Evolutionary conservation across 2,113 vertebrate species (phyloP).

Genomic region (Cyphomyrus plagiostoma): DNA sequence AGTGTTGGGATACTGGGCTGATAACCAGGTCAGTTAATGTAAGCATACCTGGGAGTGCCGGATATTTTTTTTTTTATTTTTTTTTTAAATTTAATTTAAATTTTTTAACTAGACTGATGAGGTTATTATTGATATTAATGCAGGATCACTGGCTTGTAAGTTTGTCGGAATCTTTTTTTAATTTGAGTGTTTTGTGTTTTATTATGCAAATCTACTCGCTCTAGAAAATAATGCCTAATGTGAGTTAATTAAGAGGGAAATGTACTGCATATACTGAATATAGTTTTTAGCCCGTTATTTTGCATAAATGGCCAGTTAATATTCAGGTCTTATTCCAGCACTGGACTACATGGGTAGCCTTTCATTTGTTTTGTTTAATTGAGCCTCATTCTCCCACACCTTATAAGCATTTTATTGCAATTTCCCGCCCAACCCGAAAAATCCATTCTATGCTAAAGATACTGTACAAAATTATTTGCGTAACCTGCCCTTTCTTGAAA

Average conservation of each 20-base stretch:
- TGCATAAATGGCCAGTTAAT: background rate
- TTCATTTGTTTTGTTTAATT: background rate
- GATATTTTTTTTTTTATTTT: too few species aligned
- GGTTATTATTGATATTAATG: background rate
- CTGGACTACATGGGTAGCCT: background rate
- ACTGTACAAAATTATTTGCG: background rate
- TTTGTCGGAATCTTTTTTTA: background rate
- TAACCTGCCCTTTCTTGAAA: background rate
- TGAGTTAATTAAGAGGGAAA: background rate
- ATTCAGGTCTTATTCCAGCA: background rate
- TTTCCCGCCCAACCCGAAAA: background rate
- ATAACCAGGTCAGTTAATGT: background rate
- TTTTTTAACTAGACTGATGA: background rate
- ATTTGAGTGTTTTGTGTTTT: background rate
- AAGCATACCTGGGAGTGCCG: background rate
- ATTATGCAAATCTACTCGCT: background rate
- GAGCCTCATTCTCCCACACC: background rate
- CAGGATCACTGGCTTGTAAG: background rate
- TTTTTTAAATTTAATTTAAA: too few species aligned
- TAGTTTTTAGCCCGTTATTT: background rate
- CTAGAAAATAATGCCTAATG: background rate
- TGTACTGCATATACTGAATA: background rate
- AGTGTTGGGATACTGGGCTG: background rate
- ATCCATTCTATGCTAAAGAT: background rate
- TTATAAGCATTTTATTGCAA: background rate